phyloP scores from a whole-genome alignment of 2,113 vertebrate species.

The Labeo rohita region DNA sequence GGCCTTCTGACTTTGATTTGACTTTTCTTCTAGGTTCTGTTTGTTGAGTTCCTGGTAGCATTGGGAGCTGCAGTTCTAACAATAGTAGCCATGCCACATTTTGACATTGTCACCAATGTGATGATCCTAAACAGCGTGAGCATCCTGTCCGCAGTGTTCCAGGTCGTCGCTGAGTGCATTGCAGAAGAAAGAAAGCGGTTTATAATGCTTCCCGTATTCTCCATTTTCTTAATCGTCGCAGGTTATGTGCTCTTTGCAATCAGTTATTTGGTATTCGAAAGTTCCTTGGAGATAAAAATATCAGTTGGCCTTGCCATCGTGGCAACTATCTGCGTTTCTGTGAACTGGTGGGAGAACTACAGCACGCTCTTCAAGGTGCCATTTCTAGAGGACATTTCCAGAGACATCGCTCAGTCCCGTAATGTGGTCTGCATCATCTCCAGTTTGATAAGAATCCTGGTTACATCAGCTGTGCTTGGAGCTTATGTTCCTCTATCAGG shows the following conservation, averaged over 20 bases:
- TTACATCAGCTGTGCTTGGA: constrained; percentile 46
- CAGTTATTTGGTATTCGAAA: constrained; percentile 5
- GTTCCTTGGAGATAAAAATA: not conserved
- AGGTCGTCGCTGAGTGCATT: constrained; percentile 55
- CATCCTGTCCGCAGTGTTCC: constrained; percentile 64
- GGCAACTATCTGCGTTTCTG: constrained; percentile 49
- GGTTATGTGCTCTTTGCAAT: constrained; percentile 47
- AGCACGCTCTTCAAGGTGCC: constrained; percentile 35
- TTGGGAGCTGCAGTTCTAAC: constrained; percentile 66
- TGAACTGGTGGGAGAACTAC: constrained; percentile 62
- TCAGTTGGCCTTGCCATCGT: constrained; percentile 40
- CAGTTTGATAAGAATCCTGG: constrained; percentile 43
- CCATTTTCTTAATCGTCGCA: constrained; percentile 32
- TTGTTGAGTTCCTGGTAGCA: constrained; percentile 64
- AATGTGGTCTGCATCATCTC: constrained; percentile 55
- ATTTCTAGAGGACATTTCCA: constrained; percentile 43
- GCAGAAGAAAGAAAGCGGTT: constrained; percentile 22
- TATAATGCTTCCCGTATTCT: constrained; percentile 23
- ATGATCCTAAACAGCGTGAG: constrained; percentile 69
- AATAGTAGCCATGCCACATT: constrained; percentile 70
- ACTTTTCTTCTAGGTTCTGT: constrained; percentile 62
- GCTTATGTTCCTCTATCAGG: constrained; percentile 12
- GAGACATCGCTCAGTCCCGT: constrained; percentile 40
- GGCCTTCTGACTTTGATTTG: not conserved
- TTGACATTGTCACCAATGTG: constrained; percentile 74